Base-by-base conservation (phyloP, 2,888 invertebrate species). In the Catonia carolina region DNA sequence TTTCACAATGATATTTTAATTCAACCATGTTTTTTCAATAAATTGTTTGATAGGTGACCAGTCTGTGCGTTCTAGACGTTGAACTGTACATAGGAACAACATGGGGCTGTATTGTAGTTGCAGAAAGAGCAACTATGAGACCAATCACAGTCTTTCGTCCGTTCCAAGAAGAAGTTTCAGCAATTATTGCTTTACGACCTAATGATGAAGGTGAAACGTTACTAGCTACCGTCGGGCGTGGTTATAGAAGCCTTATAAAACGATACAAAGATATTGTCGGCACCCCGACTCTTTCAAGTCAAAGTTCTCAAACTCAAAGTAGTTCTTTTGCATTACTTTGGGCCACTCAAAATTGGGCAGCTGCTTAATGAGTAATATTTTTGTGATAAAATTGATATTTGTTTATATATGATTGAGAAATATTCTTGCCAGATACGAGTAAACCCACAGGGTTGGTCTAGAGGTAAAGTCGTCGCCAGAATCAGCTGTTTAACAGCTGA, bases 91-190 rank as follows among this genome's bases (percentile, higher is more conserved):
- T 92, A 60, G 97, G 97, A 45, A 97, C 97, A 1, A 91, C 92
- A 6, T 90, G 92, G 87, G 98, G 98, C 20, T 93, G 94, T 71
- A 75, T 98, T 45, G 86, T 97, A 53, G 87, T 96, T 5, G 90
- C 92, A 0, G 93, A 94, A 70, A 81, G 85, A 15, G 76, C 78
- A 56, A 81, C 86, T 0, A 77, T 96, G 65, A 76, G 89, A 2
- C 95, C 96, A 0, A 84, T 94, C 57, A 91, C 92, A 2, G 87
- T 95, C n/a, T 94, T 94, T 76, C 78, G 94, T 36, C 92, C 94
- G 0, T 91, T 89, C 69, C 89, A 92, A 72, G 86, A 86, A 65
- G 86, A 91, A 72, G 81, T 86, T 12, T 77, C 78, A 53, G 78
- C 80, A 1, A 83, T 86, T 55, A 74, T 85, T 39, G 74, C 85